These are phyloP conservation scores for Polyergus mexicanus DNA, from an alignment of 1,140 invertebrate species.

Conservation along the genomic window DNA sequence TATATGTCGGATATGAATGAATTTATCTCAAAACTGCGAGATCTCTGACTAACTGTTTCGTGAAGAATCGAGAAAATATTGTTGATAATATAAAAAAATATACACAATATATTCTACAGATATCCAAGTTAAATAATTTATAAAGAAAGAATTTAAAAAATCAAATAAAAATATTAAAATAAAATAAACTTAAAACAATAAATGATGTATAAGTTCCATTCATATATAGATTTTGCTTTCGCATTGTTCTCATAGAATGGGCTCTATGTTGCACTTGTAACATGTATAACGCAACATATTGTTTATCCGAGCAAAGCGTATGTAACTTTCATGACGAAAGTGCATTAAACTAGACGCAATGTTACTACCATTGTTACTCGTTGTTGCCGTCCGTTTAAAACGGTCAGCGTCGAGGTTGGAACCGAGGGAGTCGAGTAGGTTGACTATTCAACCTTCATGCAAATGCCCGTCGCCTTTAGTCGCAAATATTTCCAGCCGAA, in stretches of 20 bases:
- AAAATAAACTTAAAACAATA: not conserved
- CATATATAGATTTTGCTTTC: conserved; percentile 3
- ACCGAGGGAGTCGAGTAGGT: not conserved
- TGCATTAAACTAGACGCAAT: conserved; percentile 30
- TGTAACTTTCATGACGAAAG: conserved; percentile 29
- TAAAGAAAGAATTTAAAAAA: not conserved
- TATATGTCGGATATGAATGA: conserved; percentile 34
- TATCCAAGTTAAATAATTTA: not conserved
- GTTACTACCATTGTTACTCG: not conserved
- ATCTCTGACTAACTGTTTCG: conserved; percentile 31
- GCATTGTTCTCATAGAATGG: not conserved
- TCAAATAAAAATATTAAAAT: not conserved
- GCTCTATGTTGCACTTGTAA: not conserved
- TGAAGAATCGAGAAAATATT: not conserved
- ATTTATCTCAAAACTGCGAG: conserved; percentile 53
- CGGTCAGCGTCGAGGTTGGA: not conserved
- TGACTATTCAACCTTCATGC: conserved; percentile 45
- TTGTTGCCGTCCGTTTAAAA: conserved; percentile 15
- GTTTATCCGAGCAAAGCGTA: not conserved
- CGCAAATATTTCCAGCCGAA: conserved; percentile 66
- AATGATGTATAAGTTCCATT: not conserved
- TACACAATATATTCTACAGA: not conserved
- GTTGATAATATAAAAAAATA: not conserved
- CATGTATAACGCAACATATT: not conserved
- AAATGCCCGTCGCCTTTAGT: conserved; percentile 62